Conservation (phyloP, 1,140 invertebrate species). For the Drosophila nikananu region DNA sequence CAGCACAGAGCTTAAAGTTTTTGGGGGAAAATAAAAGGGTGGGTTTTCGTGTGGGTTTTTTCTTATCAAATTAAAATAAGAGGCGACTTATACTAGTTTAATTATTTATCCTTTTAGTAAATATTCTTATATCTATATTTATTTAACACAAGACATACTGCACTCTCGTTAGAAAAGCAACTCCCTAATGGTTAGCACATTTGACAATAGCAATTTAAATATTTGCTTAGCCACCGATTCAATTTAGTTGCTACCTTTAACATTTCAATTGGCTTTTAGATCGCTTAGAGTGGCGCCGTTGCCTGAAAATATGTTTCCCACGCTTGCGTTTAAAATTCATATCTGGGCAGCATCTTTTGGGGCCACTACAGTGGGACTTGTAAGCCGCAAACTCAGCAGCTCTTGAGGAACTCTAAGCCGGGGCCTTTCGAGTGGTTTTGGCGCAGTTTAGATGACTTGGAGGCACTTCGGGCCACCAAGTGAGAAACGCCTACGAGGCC, state of each 20-base stretch:
- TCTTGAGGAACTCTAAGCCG: conserved; percentile 31
- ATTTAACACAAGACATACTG: background rate
- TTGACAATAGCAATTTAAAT: background rate
- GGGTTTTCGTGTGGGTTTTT: too few species aligned
- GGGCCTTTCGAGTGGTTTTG: conserved; percentile 45
- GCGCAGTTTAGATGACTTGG: conserved; percentile 38
- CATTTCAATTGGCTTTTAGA: conserved; percentile 20
- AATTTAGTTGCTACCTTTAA: conserved; percentile 26
- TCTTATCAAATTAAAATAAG: background rate
- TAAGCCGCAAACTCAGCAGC: conserved; percentile 35
- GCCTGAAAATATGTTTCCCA: conserved; percentile 20
- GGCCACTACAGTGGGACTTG: conserved; percentile 38
- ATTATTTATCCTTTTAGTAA: background rate
- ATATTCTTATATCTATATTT: background rate
- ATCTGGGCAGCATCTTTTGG: conserved; percentile 30
- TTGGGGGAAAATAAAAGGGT: background rate
- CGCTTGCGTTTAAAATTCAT: conserved; percentile 23
- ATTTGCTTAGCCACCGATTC: background rate
- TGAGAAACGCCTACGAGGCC: conserved; percentile 61
- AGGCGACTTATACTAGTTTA: background rate
- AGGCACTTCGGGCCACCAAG: conserved; percentile 27
- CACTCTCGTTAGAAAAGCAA: background rate
- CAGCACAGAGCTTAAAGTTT: conserved; percentile 13
- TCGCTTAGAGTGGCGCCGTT: background rate
- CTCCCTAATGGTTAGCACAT: background rate